These are phyloP conservation scores for Stramonita haemastoma DNA, from an alignment of 2,888 invertebrate genomes.

Conservation along the genomic window DNA sequence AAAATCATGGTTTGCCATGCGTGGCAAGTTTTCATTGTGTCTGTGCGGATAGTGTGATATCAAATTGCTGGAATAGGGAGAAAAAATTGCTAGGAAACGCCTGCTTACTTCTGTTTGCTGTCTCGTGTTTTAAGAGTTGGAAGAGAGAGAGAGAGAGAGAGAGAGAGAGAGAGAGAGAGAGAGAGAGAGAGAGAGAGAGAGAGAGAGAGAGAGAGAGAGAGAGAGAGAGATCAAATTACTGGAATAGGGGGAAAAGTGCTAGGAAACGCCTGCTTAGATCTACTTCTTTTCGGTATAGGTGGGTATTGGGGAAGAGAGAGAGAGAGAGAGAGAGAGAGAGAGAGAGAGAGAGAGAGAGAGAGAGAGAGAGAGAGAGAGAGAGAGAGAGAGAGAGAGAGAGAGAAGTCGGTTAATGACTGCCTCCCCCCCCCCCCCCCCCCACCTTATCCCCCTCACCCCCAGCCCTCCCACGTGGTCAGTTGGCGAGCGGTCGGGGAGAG, in stretches of 20 bases:
- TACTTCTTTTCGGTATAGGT: too few relatives aligned
- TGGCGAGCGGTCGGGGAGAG: too few relatives aligned
- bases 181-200: not conserved
- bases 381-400: not conserved
- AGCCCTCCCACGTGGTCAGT: not conserved
- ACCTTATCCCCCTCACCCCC: too few relatives aligned
- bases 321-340: not conserved
- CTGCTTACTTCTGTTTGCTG: not conserved
- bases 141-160: not conserved
- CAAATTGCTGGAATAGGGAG: not conserved
- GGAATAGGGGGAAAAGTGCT: not conserved
- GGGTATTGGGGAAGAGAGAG: not conserved
- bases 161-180: constrained; percentile 18
- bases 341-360: not conserved
- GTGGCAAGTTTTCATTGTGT: not conserved
- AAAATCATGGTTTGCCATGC: not conserved
- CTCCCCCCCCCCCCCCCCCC: too few relatives aligned
- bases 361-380: not conserved
- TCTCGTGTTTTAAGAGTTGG: not conserved
- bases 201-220: not conserved
- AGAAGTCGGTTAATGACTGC: not conserved
- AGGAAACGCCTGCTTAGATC: not conserved
- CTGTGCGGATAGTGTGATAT: not conserved
- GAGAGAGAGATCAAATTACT: not conserved
- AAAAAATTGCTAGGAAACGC: not conserved